Evolutionary conservation across 2,888 invertebrate species (phyloP).

Genomic region (Eudasyphora cyanicolor): DNA sequence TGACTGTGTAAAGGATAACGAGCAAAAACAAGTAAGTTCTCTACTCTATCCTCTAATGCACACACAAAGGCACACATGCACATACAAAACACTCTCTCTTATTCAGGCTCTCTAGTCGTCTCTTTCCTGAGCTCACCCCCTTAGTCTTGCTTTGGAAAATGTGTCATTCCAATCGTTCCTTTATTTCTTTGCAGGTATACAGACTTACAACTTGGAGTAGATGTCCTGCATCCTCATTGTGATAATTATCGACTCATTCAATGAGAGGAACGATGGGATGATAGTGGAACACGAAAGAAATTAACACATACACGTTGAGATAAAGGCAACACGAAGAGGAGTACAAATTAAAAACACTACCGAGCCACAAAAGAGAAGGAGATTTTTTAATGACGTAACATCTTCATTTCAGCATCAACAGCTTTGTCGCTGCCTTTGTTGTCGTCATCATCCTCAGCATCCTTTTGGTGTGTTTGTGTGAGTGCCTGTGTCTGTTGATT

Average conservation of each 20-base stretch:
- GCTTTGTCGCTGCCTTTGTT: neutral
- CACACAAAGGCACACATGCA: neutral
- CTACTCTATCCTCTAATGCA: slow-evolving; percentile 39
- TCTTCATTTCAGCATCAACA: slow-evolving; percentile 24
- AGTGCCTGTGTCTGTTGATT: slow-evolving; percentile 19
- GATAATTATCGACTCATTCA: slow-evolving; percentile 23
- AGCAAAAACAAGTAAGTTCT: neutral
- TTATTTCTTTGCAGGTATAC: slow-evolving; percentile 38
- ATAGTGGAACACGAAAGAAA: slow-evolving; percentile 59
- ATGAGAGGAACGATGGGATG: slow-evolving; percentile 53
- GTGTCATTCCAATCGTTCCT: slow-evolving; percentile 13
- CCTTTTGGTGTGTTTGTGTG: slow-evolving; percentile 41
- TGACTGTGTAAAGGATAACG: slow-evolving; percentile 35
- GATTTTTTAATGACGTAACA: slow-evolving; percentile 57
- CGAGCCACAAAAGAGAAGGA: slow-evolving; percentile 5
- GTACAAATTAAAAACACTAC: slow-evolving; percentile 65
- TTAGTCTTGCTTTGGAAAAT: neutral
- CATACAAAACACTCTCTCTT: slow-evolving; percentile 22
- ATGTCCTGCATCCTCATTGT: slow-evolving; percentile 11
- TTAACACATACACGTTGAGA: slow-evolving; percentile 53
- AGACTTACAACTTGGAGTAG: slow-evolving; percentile 19
- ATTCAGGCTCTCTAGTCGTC: neutral
- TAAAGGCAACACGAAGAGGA: slow-evolving; percentile 56
- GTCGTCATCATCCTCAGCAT: slow-evolving; percentile 43
- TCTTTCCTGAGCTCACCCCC: slow-evolving; percentile 32